Percentiles rank a stretch among this genome's conserved stretches.
Conservation (phyloP, 1,140 invertebrate species). For the Brachionus rubens region DNA sequence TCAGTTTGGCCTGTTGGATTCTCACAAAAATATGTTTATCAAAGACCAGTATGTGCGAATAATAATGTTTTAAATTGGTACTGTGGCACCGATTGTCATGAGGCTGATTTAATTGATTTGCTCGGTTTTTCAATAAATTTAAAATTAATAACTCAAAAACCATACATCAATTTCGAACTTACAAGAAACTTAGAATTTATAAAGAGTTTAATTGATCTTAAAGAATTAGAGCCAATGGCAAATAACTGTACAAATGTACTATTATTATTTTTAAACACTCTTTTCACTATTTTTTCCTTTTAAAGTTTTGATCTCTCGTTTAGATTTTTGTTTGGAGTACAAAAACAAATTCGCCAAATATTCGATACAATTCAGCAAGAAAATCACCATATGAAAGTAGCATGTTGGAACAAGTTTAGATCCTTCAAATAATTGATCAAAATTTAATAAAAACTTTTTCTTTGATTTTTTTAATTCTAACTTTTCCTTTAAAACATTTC, state of each 20-base stretch:
- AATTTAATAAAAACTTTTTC: too few species aligned
- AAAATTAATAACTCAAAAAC: not conserved
- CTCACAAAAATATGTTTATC: not conserved
- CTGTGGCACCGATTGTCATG: not conserved
- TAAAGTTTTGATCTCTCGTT: not conserved
- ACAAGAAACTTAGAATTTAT: not conserved
- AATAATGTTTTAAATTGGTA: not conserved
- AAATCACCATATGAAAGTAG: not conserved
- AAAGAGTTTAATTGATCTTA: not conserved
- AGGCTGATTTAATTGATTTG: not conserved
- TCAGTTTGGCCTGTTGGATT: conserved; percentile 5
- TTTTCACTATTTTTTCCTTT: not conserved
- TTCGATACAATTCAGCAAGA: not conserved
- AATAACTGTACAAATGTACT: not conserved
- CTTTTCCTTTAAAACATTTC: too few species aligned
- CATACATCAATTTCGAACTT: not conserved
- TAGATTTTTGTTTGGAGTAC: not conserved
- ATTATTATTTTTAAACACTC: not conserved
- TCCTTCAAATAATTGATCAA: not conserved
- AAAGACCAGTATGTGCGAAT: not conserved
- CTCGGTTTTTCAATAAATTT: not conserved
- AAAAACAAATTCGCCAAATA: not conserved
- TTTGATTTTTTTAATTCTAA: too few species aligned
- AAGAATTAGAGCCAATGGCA: not conserved
- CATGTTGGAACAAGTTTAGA: not conserved